phyloP scores from a whole-genome alignment of 2,888 invertebrate species.

The Orthosia gracilis region DNA sequence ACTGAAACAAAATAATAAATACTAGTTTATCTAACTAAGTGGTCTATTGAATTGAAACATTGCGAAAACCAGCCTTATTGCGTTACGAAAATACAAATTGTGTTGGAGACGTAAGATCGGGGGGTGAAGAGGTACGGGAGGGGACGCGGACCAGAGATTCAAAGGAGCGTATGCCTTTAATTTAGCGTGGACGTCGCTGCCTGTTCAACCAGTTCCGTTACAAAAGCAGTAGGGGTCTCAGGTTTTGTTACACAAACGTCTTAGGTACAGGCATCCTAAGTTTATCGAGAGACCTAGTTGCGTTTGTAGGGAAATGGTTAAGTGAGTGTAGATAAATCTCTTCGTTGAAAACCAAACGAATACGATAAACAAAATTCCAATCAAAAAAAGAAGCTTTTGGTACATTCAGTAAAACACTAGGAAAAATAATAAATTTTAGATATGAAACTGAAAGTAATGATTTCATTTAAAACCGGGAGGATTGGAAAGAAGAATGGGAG shows the following conservation, averaged over 20 bases:
- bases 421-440: neutral
- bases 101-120: constrained; percentile 73
- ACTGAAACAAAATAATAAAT: constrained; percentile 78
- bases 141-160: constrained; percentile 79
- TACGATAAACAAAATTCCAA: too few species aligned
- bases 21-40: constrained; percentile 78
- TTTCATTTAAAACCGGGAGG: neutral
- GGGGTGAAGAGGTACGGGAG: neutral
- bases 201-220: constrained; percentile 82
- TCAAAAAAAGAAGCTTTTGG: neutral
- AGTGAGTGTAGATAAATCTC: constrained; percentile 2
- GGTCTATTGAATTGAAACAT: constrained; percentile 84
- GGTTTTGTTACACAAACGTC: constrained; percentile 70
- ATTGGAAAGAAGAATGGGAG: too few species aligned
- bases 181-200: constrained; percentile 79
- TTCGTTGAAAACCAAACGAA: neutral
- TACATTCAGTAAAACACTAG: neutral
- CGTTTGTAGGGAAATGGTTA: constrained; percentile 17
- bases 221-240: constrained; percentile 78
- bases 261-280: constrained; percentile 43
- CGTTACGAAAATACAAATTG: constrained; percentile 87
- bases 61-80: constrained; percentile 85
- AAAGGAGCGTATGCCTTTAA: constrained; percentile 63
- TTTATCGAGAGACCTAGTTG: constrained; percentile 41
- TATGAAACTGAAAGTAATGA: neutral